Evolutionary conservation across 2,797 vertebrate species (phyloP).

Genomic region (Typhlichthys subterraneus): DNA sequence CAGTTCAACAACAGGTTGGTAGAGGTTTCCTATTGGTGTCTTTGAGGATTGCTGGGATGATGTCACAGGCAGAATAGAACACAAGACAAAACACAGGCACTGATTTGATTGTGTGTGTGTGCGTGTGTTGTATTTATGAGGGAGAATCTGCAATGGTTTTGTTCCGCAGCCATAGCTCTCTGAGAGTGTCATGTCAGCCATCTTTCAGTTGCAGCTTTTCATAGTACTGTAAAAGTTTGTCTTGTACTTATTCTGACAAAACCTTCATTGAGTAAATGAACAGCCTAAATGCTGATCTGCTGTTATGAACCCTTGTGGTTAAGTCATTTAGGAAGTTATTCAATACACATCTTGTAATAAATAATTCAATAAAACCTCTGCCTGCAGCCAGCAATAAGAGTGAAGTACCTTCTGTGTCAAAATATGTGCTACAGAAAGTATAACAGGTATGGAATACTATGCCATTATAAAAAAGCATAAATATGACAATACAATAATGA

Average conservation of each 20-base stretch:
- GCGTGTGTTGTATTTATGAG: not conserved
- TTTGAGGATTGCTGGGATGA: constrained; percentile 4
- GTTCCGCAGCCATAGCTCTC: not conserved
- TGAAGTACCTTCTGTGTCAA: not conserved
- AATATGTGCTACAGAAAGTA: too few relatives aligned
- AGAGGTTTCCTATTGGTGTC: constrained; percentile 13
- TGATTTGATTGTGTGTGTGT: constrained; percentile 5
- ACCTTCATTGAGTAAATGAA: constrained; percentile 61
- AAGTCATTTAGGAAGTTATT: constrained; percentile 24
- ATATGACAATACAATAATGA: too few relatives aligned
- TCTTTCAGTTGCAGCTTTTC: not conserved
- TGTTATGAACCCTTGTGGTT: constrained; percentile 30
- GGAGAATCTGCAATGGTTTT: constrained; percentile 9
- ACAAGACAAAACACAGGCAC: constrained; percentile 17
- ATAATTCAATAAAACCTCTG: constrained; percentile 3
- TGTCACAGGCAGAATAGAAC: constrained; percentile 2
- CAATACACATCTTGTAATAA: constrained; percentile 31
- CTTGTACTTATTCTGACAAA: not conserved
- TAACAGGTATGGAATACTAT: too few relatives aligned
- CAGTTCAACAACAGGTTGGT: constrained; percentile 5
- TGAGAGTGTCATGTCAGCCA: not conserved
- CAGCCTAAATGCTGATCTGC: constrained; percentile 53
- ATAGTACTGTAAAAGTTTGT: too few relatives aligned
- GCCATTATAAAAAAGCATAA: too few relatives aligned
- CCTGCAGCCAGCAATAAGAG: not conserved